These are phyloP conservation scores for Carposina sasakii DNA, from an alignment of 1,140 invertebrate species.

Conservation along the genomic window DNA sequence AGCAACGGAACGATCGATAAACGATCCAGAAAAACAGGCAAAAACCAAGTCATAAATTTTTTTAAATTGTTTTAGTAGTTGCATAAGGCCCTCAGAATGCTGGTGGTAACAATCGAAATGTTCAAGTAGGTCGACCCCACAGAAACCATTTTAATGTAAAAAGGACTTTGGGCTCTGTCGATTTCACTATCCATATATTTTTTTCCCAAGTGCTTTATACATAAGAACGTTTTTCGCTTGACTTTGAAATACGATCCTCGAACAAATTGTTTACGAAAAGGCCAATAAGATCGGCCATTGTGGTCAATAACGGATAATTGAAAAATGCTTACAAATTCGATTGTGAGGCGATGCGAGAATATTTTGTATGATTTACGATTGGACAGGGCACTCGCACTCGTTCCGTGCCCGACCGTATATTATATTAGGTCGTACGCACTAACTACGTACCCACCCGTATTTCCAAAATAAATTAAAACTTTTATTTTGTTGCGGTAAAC, in stretches of 20 bases:
- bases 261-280: slow-evolving; percentile 56
- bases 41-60: slow-evolving; percentile 23
- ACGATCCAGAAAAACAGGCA: no score
- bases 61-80: slow-evolving; percentile 38
- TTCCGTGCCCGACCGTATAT: no score
- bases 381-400: no score
- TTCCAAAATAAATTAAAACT: no score
- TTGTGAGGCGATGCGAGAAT: slow-evolving; percentile 45
- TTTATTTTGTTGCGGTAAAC: no score
- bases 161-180: slow-evolving; percentile 28
- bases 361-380: slow-evolving; percentile 51
- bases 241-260: no score
- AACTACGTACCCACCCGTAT: no score
- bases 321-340: slow-evolving; percentile 60
- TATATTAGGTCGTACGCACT: no score
- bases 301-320: slow-evolving; percentile 63
- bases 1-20: no score
- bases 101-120: slow-evolving; percentile 37
- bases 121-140: slow-evolving; percentile 39
- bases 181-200: no score
- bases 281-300: slow-evolving; percentile 48
- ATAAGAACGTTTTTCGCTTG: no score
- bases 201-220: no score
- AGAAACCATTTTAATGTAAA: slow-evolving; percentile 26
- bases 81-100: slow-evolving; percentile 28